Percentiles rank a stretch among this genome's conserved stretches.
These are phyloP conservation scores for Colostygia pectinataria DNA, from an alignment of 2,888 invertebrate genomes.

Conservation along the genomic window DNA sequence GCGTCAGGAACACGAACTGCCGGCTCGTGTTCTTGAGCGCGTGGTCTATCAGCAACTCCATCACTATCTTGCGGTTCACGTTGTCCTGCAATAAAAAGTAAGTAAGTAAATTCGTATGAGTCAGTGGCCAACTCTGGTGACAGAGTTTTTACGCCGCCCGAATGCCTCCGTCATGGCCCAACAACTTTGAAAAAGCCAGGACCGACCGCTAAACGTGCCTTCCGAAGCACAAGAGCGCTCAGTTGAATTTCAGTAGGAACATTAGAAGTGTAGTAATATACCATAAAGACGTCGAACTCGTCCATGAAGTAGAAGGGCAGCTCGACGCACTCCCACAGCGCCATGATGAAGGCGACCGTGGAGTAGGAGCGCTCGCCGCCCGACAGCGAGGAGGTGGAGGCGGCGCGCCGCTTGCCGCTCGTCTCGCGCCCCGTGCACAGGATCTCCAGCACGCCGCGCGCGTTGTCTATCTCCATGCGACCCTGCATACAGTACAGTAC, in stretches of 20 bases:
- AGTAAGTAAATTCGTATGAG: too few species aligned
- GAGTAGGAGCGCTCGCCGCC: slow-evolving; percentile 98
- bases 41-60: slow-evolving; percentile 90
- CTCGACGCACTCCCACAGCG: slow-evolving; percentile 96
- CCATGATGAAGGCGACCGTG: slow-evolving; percentile 96
- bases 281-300: slow-evolving; percentile 99
- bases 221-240: too few species aligned
- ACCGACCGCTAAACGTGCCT: too few species aligned
- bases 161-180: too few species aligned
- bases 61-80: slow-evolving; percentile 90
- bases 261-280: slow-evolving; percentile 49
- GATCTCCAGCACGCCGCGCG: slow-evolving; percentile 53
- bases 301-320: slow-evolving; percentile 97
- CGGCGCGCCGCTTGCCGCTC: slow-evolving; percentile 34
- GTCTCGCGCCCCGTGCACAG: slow-evolving; percentile 60
- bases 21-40: slow-evolving; percentile 85
- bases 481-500: slow-evolving; percentile 73
- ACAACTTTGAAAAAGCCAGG: too few species aligned
- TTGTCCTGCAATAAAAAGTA: slow-evolving; percentile 89
- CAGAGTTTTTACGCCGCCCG: too few species aligned
- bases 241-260: too few species aligned
- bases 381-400: slow-evolving; percentile 87
- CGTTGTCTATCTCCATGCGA: slow-evolving; percentile 75
- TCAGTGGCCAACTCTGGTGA: too few species aligned
- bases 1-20: slow-evolving; percentile 96